Conservation (phyloP, 2,113 vertebrate species). For the Sakesphorus luctuosus region DNA sequence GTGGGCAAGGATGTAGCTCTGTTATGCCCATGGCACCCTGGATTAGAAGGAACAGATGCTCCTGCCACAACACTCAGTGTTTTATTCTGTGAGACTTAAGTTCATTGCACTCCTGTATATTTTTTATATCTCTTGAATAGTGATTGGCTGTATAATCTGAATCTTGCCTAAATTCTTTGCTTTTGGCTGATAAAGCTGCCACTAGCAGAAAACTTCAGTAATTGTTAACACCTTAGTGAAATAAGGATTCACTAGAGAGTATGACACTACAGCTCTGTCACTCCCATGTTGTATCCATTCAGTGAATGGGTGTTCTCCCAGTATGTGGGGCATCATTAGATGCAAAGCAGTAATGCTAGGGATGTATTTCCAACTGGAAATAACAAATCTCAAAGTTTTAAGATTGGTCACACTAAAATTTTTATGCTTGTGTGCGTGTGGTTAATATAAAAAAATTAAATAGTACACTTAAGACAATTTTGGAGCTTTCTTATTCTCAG, state of each 20-base stretch:
- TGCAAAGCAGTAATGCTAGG: not conserved
- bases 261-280: not conserved
- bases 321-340: not conserved
- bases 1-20: not conserved
- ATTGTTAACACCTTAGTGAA: not conserved
- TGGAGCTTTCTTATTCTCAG: not conserved
- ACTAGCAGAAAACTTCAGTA: not conserved
- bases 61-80: not conserved
- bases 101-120: not conserved
- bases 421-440: not conserved
- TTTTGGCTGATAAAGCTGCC: not conserved
- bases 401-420: not conserved
- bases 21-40: fast-evolving
- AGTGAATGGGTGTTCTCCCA: conserved; percentile 26
- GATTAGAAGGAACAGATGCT: not conserved
- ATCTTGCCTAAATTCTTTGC: not conserved
- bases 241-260: not conserved
- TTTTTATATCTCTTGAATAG: not conserved
- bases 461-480: not conserved
- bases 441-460: not conserved
- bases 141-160: not conserved
- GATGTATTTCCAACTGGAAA: conserved; percentile 26
- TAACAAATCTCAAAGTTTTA: not conserved
- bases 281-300: conserved; percentile 6
- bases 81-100: not conserved